phyloP scores from a whole-genome alignment of 2,888 invertebrate species.

The Lasioglossum lativentre region DNA sequence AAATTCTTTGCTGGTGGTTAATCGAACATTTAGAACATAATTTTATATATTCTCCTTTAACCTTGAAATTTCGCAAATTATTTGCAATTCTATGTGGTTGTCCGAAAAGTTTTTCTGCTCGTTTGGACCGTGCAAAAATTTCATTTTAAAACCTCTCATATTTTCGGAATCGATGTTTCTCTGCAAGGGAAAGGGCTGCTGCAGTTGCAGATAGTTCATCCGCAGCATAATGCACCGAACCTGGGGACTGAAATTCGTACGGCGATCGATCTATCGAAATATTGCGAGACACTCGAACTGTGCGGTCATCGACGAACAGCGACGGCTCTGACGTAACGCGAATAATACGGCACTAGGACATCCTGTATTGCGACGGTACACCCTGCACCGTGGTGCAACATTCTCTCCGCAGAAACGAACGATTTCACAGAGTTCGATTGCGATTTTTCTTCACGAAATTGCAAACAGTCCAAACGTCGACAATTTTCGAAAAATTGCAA shows the following conservation, averaged over 20 bases:
- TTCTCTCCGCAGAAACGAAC: not conserved
- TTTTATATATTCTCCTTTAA: not conserved
- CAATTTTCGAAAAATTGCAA: no score
- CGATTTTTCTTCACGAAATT: not conserved
- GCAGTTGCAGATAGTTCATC: not conserved
- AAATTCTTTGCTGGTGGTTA: not conserved
- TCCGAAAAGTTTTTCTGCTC: not conserved
- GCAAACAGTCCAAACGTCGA: not conserved
- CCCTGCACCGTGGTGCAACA: not conserved
- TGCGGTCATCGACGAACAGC: not conserved
- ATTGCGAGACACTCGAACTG: not conserved
- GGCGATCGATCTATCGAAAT: not conserved
- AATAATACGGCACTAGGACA: not conserved
- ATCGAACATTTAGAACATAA: not conserved
- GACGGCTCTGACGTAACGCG: slow-evolving; percentile 1
- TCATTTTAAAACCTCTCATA: not conserved
- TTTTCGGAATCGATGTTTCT: not conserved
- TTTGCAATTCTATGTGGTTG: not conserved
- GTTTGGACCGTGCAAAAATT: not conserved
- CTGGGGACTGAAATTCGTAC: not conserved
- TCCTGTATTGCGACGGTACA: slow-evolving; percentile 3
- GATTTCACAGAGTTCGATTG: not conserved
- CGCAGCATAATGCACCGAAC: not conserved
- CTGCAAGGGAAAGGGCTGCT: not conserved
- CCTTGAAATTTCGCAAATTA: not conserved